Conservation (phyloP, 2,888 invertebrate species). For the Ophioninae sp. region DNA sequence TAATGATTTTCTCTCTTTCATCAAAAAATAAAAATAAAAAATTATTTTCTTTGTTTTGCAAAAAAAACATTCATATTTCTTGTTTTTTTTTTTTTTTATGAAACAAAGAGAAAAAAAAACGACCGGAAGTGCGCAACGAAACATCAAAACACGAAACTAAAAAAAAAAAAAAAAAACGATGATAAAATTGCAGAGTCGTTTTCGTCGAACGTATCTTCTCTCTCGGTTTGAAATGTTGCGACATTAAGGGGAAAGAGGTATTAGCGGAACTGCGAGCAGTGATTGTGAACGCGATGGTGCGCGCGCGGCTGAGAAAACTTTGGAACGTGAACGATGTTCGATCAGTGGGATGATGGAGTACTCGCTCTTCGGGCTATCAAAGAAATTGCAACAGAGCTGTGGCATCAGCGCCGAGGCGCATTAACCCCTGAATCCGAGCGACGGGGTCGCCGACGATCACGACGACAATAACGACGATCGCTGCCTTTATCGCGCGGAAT, state of each 20-base stretch:
- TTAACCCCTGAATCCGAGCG: conserved; percentile 42
- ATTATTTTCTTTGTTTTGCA: too few relatives aligned
- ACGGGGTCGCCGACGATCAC: conserved; percentile 23
- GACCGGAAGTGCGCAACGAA: too few relatives aligned
- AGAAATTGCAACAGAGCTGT: conserved; percentile 39
- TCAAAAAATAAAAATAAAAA: too few relatives aligned
- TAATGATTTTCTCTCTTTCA: too few relatives aligned
- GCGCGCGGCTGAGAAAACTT: conserved; percentile 13
- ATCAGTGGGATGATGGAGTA: conserved; percentile 27
- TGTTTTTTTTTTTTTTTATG: too few relatives aligned
- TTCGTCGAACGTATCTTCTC: neutral
- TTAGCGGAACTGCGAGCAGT: neutral
- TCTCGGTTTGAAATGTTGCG: neutral
- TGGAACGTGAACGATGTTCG: conserved; percentile 11
- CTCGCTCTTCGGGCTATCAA: conserved; percentile 24
- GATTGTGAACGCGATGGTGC: neutral
- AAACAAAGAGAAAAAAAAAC: too few relatives aligned
- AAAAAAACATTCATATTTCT: too few relatives aligned
- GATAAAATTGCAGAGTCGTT: too few relatives aligned
- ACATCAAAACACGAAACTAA: too few relatives aligned
- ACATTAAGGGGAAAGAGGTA: neutral
- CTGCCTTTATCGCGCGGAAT: neutral
- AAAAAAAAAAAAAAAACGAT: too few relatives aligned
- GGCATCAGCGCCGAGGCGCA: conserved; percentile 48
- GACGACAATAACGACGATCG: neutral